Conservation (phyloP, 2,888 invertebrate species). For the Hipparchia sbordonii region DNA sequence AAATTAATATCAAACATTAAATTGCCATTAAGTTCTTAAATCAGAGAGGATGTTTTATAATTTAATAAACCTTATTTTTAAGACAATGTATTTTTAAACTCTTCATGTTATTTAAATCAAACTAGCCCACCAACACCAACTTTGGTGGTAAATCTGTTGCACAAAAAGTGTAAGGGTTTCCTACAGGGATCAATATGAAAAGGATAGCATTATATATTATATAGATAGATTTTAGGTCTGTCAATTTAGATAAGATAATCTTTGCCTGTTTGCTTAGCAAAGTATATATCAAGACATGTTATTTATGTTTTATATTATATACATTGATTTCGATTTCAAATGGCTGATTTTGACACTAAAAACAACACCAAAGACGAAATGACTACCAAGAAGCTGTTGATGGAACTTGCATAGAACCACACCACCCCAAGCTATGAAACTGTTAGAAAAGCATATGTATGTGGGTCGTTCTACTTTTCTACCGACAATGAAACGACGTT, state of each 20-base stretch:
- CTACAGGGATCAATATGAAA: too few relatives aligned
- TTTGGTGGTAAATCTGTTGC: not conserved
- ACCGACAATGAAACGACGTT: too few relatives aligned
- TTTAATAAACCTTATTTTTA: not conserved
- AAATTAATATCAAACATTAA: not conserved
- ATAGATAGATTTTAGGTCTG: not conserved
- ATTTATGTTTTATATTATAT: not conserved
- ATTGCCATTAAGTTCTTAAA: not conserved
- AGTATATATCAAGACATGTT: not conserved
- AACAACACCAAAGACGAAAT: slow-evolving; percentile 2
- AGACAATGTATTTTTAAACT: not conserved
- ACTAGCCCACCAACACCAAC: not conserved
- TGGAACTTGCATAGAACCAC: not conserved
- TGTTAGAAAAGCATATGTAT: slow-evolving; percentile 43
- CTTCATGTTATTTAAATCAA: not conserved
- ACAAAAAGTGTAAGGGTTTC: too few relatives aligned
- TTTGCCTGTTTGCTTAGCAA: not conserved
- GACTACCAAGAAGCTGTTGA: slow-evolving; percentile 5
- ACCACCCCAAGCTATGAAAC: slow-evolving; percentile 32
- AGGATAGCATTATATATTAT: too few relatives aligned
- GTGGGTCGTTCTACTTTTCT: too few relatives aligned
- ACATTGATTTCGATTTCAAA: not conserved
- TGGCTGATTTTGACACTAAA: not conserved
- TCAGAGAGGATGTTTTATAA: not conserved
- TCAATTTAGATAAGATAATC: not conserved